A percentile compares a stretch with the other conserved stretches of the same genome.
These are phyloP conservation scores for Opisthocomus hoazin DNA, from an alignment of 2,113 vertebrate species.

Conservation along the genomic window DNA sequence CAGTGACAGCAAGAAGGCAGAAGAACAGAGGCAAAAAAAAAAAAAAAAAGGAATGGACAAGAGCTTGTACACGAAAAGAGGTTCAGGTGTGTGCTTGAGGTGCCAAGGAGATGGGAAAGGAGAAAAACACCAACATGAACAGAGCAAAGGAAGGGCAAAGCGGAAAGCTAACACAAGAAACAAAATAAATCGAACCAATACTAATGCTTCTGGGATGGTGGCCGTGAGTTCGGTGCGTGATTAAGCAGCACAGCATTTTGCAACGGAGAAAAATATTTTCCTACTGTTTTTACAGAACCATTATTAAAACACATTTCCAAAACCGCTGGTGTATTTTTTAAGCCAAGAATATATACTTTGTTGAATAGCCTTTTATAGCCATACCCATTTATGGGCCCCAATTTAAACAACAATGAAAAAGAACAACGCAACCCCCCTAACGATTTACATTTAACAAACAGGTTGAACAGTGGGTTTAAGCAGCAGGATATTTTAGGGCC, in stretches of 20 bases:
- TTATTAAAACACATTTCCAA: not conserved
- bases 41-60: not conserved
- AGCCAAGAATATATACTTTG: not conserved
- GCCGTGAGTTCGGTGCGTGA: not conserved
- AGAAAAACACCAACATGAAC: not conserved
- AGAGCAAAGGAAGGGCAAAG: not conserved
- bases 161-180: not conserved
- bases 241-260: not conserved
- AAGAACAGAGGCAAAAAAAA: not conserved
- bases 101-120: not conserved
- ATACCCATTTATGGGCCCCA: not conserved
- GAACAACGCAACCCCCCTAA: not conserved
- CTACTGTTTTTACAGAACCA: not conserved
- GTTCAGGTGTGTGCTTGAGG: not conserved
- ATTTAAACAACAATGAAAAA: not conserved
- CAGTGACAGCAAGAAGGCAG: not conserved
- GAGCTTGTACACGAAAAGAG: not conserved
- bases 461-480: not conserved
- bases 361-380: not conserved
- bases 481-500: not conserved
- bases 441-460: not conserved
- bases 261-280: not conserved
- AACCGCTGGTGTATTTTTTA: not conserved
- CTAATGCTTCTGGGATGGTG: accelerated
- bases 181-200: not conserved